Evolutionary conservation across 2,888 invertebrate genomes (phyloP).

Genomic region (Scaptomyza parva): DNA sequence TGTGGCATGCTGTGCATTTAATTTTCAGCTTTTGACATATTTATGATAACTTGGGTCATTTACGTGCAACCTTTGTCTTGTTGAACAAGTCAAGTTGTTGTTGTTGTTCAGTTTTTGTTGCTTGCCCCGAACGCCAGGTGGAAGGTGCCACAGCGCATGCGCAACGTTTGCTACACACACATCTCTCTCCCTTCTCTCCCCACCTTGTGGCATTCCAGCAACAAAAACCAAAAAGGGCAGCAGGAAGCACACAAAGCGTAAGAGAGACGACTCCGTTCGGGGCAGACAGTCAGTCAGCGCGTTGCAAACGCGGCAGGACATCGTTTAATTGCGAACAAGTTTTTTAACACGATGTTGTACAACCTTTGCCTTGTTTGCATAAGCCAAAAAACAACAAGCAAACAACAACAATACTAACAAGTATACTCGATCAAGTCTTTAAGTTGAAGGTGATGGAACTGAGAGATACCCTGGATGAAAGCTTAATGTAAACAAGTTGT

Average conservation of each 20-base stretch:
- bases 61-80: constrained; percentile 84
- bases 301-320: constrained; percentile 81
- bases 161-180: constrained; percentile 46
- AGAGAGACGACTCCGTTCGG: constrained; percentile 24
- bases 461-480: constrained; percentile 3
- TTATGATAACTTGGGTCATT: constrained; percentile 85
- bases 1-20: constrained; percentile 81
- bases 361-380: constrained; percentile 75
- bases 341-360: constrained; percentile 84
- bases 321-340: constrained; percentile 84
- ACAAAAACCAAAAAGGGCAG: constrained; percentile 4
- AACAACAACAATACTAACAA: constrained; percentile 1
- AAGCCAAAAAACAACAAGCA: constrained; percentile 41
- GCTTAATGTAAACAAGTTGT: neutral
- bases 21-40: constrained; percentile 84
- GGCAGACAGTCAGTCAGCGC: constrained; percentile 79
- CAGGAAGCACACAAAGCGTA: neutral
- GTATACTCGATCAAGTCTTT: neutral
- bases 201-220: constrained; percentile 49
- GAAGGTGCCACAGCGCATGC: constrained; percentile 62
- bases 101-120: constrained; percentile 22
- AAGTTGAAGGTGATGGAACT: neutral
- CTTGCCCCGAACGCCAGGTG: constrained; percentile 78
- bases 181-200: too few relatives aligned
- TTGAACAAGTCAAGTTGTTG: constrained; percentile 46